These are phyloP conservation scores for Upupa epops DNA, from an alignment of 2,113 vertebrate genomes.

Conservation along the genomic window DNA sequence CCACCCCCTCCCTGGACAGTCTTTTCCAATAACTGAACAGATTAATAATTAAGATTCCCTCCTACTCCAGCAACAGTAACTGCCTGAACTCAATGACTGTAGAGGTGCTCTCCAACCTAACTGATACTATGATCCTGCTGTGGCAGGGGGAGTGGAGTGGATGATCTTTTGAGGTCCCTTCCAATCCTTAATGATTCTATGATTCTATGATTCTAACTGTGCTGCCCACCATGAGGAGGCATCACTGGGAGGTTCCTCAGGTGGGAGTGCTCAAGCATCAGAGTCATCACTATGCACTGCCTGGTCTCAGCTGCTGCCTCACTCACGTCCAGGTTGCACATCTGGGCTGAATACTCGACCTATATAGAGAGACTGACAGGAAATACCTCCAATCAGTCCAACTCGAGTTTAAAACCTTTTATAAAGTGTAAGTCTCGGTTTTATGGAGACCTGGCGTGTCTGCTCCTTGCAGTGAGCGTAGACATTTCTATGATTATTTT, in stretches of 20 bases:
- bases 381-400: conserved; percentile 55
- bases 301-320: neutral
- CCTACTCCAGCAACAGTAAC: neutral
- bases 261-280: neutral
- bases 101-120: neutral
- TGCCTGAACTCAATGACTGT: neutral
- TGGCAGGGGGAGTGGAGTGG: no score
- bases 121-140: neutral
- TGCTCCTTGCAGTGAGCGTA: neutral
- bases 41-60: neutral
- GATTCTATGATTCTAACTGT: neutral
- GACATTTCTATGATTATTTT: neutral
- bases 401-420: conserved; percentile 15
- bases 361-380: conserved; percentile 42
- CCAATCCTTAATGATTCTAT: no score
- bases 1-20: no score
- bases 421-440: neutral
- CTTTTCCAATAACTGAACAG: no score
- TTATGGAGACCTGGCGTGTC: neutral
- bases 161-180: no score
- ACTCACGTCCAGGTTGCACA: conserved; percentile 31
- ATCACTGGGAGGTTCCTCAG: neutral
- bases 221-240: fast-evolving
- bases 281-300: neutral
- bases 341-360: conserved; percentile 53